Evolutionary conservation across 2,888 invertebrate genomes (phyloP), one percentile per base, ranked within the genome.

Genomic region (Elysia crispata): DNA sequence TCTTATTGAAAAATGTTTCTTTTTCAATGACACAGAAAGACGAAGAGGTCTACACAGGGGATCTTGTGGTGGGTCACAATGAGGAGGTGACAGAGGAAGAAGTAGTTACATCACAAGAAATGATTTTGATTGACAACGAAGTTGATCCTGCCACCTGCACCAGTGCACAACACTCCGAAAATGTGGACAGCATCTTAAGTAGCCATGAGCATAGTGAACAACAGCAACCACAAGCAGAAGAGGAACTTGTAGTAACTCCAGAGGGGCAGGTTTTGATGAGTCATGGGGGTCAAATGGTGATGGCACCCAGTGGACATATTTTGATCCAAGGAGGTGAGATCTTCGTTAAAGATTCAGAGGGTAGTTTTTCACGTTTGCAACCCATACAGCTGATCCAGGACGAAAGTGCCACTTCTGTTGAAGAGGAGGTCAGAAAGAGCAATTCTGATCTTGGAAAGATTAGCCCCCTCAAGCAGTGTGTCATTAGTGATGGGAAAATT

Each of bases 61-160:
- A 80, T 33, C 41, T 80, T n/a, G 80, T 80, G 23, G 80, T 80
- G 23, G 80, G 80, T 1, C 80, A 80, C 8, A 80, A 80, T 41
- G 76, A 76, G 31, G 80, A 80, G 64, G 80, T 80, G n/a, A 80
- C 80, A 15, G 80, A 80, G 49, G 80, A 80, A 31, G 80, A 80
- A 72, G 80, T 80, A 5, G 80, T 76, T 33, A 80, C 80, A 6
- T 70, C 80, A 8, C 76, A 80, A 25, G 80, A 80, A 60, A 76
- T 80, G 30, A 64, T 80, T 33, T 25, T 79, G n/a, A 49, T 62
- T 28, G 76, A 76, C 50, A 76, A 80, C 67, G 70, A 70, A 23
- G 50, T 62, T 3, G 41, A 41, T 41, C 41, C 41, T 41, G 41
- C 41, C 41, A 6, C 41, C 41, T 6, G 41, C 41, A 41, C 41